Base-by-base conservation (phyloP, 2,888 invertebrate genomes). In the Mythimna impura region DNA sequence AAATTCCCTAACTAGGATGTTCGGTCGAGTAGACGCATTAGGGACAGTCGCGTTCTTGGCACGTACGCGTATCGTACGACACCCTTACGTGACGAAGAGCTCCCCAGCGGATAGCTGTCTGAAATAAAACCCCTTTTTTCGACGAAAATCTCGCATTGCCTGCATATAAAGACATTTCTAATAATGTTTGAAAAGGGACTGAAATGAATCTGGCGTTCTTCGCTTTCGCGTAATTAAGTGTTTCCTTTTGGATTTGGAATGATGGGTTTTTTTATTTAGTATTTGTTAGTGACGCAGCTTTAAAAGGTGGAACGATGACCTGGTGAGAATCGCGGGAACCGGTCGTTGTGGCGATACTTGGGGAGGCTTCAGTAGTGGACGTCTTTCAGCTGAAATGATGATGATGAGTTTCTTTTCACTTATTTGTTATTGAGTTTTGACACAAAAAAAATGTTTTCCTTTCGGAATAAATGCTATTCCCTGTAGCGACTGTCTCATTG, bases 31-130 rank as follows among this genome's bases (percentile, higher is more conserved):
- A 86, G 86, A 85, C 84, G 82, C 89, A 89, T 89, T 88, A 88
- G 73, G 75, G 78, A 63, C 69, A 78, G 81, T 73, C 66, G 73
- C 76, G 85, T 81, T 77, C 84, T 80, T 73, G 76, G 80, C 86
- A 87, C 88, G 88, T 86, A 74, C 82, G 71, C 84, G 82, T 78
- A 71, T 83, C 73, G 70, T 68, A 71, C 86, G 87, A 87, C 89
- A 88, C 85, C 86, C 87, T 85, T 89, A 90, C 91, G 90, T 91
- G 90, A 90, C 89, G 82, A 85, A 91, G 88, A 86, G 89, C 84
- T 84, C 90, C 86, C 89, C 55, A 68, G 89, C 70, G 89, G 82
- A 82, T 87, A 85, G 82, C 86, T 86, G 86, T 86, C 85, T 87
- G 76, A 86, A 89, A 89, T 88, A 88, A 88, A 87, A 87, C 79